These are phyloP conservation scores for Spatula clypeata DNA, from an alignment of 2,797 vertebrate species.

Conservation along the genomic window DNA sequence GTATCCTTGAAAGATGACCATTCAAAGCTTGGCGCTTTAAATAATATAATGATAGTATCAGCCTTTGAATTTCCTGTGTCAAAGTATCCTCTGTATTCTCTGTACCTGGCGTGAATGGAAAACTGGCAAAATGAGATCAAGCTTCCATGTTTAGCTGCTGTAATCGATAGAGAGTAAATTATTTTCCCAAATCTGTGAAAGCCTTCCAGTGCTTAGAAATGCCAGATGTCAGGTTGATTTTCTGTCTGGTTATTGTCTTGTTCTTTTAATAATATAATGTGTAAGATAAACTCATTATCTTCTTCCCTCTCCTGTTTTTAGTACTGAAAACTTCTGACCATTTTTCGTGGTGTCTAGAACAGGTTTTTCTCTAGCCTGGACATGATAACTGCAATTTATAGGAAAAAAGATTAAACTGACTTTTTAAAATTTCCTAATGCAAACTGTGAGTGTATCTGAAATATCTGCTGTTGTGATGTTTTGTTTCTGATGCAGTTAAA, in stretches of 20 bases:
- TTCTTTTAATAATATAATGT: background rate
- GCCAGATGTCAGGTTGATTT: constrained; percentile 40
- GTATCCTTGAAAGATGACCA: background rate
- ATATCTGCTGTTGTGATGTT: background rate
- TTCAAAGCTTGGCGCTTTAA: constrained; percentile 38
- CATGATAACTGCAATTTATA: background rate
- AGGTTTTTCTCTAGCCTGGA: background rate
- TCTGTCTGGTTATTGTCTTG: background rate
- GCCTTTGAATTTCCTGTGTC: constrained; percentile 40
- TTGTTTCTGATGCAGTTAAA: background rate
- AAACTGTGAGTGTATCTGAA: background rate
- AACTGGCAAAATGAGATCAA: constrained; percentile 32
- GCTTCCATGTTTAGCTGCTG: constrained; percentile 53
- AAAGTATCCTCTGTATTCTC: background rate
- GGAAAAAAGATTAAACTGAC: background rate
- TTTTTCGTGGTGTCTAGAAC: background rate
- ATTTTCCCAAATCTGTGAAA: constrained; percentile 18
- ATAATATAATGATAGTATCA: constrained; percentile 35
- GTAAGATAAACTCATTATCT: background rate
- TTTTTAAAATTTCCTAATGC: background rate
- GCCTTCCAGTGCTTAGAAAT: constrained; percentile 18
- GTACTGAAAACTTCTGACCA: background rate
- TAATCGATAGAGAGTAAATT: constrained; percentile 60
- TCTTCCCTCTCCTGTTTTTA: background rate
- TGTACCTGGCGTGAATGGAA: background rate